Evolutionary conservation across 2,113 vertebrate species (phyloP), one percentile per base, ranked within the genome.

Genomic region (Tachysurus vachellii): DNA sequence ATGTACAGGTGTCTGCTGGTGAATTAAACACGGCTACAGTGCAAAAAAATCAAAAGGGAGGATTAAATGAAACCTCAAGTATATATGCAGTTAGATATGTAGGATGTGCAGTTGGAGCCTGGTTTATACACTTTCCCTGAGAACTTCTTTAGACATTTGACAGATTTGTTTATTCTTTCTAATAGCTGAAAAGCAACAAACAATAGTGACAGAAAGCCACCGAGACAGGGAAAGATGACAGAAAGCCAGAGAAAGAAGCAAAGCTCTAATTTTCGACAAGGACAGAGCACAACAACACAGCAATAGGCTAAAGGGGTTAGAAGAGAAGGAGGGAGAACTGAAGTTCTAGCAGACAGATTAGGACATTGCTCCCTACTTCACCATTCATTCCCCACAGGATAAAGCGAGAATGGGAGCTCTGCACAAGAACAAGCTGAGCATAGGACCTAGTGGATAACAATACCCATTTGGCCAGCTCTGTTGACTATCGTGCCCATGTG

Each of bases 401-500:
- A 91, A 93, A 93, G 91, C 92, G 91, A 90, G 93, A 91, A 61
- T 64, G 88, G 26, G 87, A 86, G 62, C 86, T 85, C 71, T 53
- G 56, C 44, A 83, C 80, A 82, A 82, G 86, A 94, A 93, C 92
- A 86, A 93, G 93, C 91, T 89, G 91, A 92, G 90, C 91, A 91
- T 91, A 94, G 91, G 93, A 93, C 88, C 85, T 87, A 66, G 92
- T 89, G 92, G 95, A 92, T 93, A 91, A 91, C 85, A 92, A 93
- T 90, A 93, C 93, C 76, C 87, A 88, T 92, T 93, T 89, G 87
- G 92, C 91, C 92, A 93, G 89, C 93, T 92, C 87, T 92, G 91
- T 90, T 92, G 89, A 91, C 92, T 90, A 93, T 93, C 91, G 91
- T 93, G 92, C 92, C 95, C 93, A 94, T 92, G 93, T 91, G 94